phyloP scores from a whole-genome alignment of 2,888 invertebrate species.

The Meteorus cinctellus region DNA sequence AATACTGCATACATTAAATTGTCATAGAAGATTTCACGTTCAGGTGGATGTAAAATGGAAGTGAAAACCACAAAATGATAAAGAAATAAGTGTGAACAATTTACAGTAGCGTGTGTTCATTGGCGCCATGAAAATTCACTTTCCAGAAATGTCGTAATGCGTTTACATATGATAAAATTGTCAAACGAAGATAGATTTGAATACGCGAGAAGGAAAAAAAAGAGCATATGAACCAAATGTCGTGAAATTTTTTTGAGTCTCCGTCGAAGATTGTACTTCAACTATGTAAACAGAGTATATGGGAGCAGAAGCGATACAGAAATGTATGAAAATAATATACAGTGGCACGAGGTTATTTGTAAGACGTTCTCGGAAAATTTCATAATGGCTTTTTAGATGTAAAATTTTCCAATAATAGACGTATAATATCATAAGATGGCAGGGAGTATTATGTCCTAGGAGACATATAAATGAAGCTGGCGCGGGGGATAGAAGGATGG shows the following conservation, averaged over 20 bases:
- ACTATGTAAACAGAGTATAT: no score
- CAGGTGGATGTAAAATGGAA: not conserved
- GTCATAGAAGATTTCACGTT: not conserved
- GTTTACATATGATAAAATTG: no score
- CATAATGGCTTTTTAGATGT: not conserved
- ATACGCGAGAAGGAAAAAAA: no score
- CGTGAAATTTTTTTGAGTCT: no score
- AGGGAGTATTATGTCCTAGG: not conserved
- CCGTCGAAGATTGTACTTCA: no score
- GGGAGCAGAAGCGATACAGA: not conserved
- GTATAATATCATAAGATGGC: not conserved
- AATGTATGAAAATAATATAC: not conserved
- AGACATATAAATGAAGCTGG: not conserved
- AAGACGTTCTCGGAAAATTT: not conserved
- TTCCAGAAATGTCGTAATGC: no score
- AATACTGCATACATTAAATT: not conserved
- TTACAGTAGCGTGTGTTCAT: not conserved
- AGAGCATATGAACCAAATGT: no score
- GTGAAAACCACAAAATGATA: not conserved
- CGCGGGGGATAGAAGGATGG: not conserved
- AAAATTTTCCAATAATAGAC: not conserved
- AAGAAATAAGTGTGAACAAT: not conserved
- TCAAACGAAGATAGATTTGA: no score
- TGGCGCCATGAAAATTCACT: no score
- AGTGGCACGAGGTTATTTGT: not conserved